phyloP scores from a whole-genome alignment of 2,888 invertebrate genomes.

The Tipula helvola region DNA sequence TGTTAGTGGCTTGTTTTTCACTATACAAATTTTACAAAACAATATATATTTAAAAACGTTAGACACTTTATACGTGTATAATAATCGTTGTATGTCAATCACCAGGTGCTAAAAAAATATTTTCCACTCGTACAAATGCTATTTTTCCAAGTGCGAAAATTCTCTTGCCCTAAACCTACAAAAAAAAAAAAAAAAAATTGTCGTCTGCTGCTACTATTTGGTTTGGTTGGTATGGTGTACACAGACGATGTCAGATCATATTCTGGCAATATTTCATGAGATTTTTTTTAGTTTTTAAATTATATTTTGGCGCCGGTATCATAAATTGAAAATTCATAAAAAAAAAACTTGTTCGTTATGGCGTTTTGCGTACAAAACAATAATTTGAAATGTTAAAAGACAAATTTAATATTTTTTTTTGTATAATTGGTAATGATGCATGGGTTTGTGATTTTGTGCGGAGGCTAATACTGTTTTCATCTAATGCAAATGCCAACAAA shows the following conservation, averaged over 20 bases:
- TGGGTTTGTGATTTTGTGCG: not conserved
- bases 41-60: not conserved
- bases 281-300: not conserved
- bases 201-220: too few relatives aligned
- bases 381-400: not conserved
- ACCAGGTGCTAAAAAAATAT: not conserved
- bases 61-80: too few relatives aligned
- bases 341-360: not conserved
- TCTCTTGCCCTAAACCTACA: not conserved
- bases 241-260: not conserved
- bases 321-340: not conserved
- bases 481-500: not conserved
- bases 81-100: not conserved
- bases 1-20: not conserved
- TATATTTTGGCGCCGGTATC: not conserved
- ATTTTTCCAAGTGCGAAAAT: not conserved
- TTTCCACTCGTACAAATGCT: not conserved
- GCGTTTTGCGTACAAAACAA: not conserved
- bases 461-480: not conserved
- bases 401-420: not conserved
- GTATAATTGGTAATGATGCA: not conserved
- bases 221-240: too few relatives aligned
- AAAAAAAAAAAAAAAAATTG: too few relatives aligned
- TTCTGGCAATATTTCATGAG: not conserved
- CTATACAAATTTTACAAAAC: not conserved